These are phyloP conservation scores for Drosophila kambysellisi DNA, from an alignment of 2,888 invertebrate genomes.

Conservation along the genomic window DNA sequence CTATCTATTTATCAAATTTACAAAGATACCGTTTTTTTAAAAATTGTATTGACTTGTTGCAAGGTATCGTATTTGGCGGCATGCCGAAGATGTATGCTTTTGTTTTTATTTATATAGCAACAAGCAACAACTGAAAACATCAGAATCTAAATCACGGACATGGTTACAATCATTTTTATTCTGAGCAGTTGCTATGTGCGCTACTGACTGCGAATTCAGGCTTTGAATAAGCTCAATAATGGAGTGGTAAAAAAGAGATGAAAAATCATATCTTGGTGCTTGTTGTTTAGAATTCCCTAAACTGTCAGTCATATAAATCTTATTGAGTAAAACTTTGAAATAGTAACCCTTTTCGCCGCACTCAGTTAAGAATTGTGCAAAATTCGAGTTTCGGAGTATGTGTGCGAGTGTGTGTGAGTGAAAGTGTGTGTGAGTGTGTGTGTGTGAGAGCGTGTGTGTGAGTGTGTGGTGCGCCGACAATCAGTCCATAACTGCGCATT, in stretches of 20 bases:
- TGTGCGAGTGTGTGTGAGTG: background rate
- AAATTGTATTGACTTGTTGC: background rate
- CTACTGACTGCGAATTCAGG: background rate
- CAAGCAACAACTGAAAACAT: background rate
- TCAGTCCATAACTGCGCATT: slow-evolving; percentile 75
- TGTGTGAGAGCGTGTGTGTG: slow-evolving; percentile 9
- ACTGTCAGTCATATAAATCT: slow-evolving; percentile 73
- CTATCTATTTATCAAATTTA: background rate
- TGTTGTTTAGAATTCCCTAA: slow-evolving; percentile 34
- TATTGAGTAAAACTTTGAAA: slow-evolving; percentile 66
- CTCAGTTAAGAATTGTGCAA: slow-evolving; percentile 19
- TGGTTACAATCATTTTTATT: background rate
- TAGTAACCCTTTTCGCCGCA: slow-evolving; percentile 46
- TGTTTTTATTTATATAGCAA: background rate
- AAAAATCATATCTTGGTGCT: slow-evolving; percentile 34
- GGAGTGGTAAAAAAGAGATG: background rate
- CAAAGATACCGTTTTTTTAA: accelerated
- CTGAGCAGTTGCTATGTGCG: background rate
- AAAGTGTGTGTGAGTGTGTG: background rate
- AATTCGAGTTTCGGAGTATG: background rate
- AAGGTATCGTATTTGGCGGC: background rate
- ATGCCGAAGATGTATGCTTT: background rate
- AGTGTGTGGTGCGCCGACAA: slow-evolving; percentile 48
- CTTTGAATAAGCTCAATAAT: slow-evolving; percentile 17
- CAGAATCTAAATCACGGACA: background rate